phyloP scores from a whole-genome alignment of 2,888 invertebrate genomes.

The Polymixis lichenea region DNA sequence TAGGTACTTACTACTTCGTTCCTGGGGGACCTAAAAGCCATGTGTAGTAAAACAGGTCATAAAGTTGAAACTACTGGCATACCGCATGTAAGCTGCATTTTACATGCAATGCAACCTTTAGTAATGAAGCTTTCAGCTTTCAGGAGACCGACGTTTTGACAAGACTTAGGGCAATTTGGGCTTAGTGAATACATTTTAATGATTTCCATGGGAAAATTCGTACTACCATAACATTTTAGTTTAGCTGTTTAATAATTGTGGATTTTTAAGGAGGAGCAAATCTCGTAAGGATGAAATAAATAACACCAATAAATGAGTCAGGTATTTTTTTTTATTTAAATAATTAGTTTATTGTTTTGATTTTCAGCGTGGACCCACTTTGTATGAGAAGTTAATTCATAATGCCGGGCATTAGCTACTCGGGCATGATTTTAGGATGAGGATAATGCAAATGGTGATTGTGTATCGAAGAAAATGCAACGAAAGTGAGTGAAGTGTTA shows the following conservation, averaged over 20 bases:
- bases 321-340: neutral
- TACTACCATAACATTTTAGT: neutral
- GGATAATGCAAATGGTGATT: neutral
- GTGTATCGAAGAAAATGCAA: neutral
- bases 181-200: neutral
- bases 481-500: neutral
- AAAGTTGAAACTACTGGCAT: conserved; percentile 47
- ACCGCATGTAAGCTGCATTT: conserved; percentile 59
- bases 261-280: neutral
- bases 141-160: neutral
- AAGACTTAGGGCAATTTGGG: neutral
- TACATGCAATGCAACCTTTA: conserved; percentile 50
- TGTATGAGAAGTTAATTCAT: conserved; percentile 80
- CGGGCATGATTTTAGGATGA: neutral
- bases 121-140: conserved; percentile 39
- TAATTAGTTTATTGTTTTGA: neutral
- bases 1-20: conserved; percentile 14
- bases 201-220: neutral
- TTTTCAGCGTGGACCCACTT: conserved; percentile 83
- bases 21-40: conserved; percentile 56
- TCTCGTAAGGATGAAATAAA: neutral
- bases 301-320: neutral
- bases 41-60: conserved; percentile 58
- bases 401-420: conserved; percentile 60
- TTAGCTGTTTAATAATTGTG: neutral